Conservation (phyloP, 1,140 invertebrate genomes). For the Trinorchestia longiramus region DNA sequence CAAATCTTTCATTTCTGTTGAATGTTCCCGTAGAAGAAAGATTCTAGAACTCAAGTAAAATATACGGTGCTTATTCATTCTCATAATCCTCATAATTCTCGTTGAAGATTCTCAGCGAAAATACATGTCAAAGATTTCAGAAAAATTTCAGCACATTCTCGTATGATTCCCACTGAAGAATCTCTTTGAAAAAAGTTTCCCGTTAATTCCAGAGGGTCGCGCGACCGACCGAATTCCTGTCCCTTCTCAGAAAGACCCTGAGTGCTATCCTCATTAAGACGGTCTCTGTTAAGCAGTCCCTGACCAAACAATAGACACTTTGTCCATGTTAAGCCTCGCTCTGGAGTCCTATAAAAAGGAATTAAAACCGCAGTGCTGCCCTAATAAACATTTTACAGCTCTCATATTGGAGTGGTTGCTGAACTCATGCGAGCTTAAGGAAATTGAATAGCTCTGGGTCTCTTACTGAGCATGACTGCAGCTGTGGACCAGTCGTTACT, state of each 20-base stretch:
- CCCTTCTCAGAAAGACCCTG: neutral
- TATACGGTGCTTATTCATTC: too few species aligned
- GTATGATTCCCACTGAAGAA: neutral
- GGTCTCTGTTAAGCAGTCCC: neutral
- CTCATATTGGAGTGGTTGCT: neutral
- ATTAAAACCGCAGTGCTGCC: neutral
- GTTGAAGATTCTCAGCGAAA: neutral
- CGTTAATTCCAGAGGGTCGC: neutral
- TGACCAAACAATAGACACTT: neutral
- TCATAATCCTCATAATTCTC: too few species aligned
- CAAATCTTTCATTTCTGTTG: too few species aligned
- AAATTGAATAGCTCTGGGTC: neutral
- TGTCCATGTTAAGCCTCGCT: neutral
- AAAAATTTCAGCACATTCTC: neutral
- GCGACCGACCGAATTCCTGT: neutral
- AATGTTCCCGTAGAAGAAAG: too few species aligned
- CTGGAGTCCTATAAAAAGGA: conserved; percentile 38
- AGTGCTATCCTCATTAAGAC: neutral
- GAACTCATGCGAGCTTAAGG: neutral
- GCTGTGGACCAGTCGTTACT: neutral
- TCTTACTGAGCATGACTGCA: neutral
- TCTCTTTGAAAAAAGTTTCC: neutral
- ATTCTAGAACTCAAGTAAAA: too few species aligned
- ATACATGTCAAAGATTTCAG: neutral
- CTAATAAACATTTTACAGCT: conserved; percentile 14